Evolutionary conservation across 2,113 vertebrate genomes (phyloP).

Genomic region (Dicerorhinus sumatrensis): DNA sequence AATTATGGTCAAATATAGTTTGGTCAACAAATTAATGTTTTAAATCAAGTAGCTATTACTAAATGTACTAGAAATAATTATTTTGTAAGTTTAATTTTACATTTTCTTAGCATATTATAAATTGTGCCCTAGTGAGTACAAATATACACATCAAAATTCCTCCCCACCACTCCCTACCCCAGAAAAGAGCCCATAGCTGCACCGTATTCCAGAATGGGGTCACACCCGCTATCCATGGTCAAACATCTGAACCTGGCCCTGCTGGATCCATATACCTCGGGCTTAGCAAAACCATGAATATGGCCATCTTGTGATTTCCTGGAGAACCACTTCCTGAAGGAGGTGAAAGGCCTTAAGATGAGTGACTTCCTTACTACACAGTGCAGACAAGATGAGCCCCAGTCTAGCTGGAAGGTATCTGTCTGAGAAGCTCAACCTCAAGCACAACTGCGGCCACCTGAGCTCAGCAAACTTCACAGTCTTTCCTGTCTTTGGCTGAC

Average conservation of each 20-base stretch:
- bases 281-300: not conserved
- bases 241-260: not conserved
- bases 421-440: not conserved
- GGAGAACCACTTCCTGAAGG: not conserved
- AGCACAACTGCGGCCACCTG: not conserved
- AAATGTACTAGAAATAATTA: too few species aligned
- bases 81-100: too few species aligned
- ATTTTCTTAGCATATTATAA: too few species aligned
- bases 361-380: not conserved
- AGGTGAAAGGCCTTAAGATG: not conserved
- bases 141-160: too few species aligned
- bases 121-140: too few species aligned
- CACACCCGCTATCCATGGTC: accelerated
- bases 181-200: not conserved
- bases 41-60: too few species aligned
- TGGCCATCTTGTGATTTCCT: not conserved
- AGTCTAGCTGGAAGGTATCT: not conserved
- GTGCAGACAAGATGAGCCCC: not conserved
- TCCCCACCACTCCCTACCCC: too few species aligned
- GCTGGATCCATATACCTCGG: not conserved
- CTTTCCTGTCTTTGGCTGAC: not conserved
- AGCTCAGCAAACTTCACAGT: not conserved
- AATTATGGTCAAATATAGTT: too few species aligned
- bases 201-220: not conserved
- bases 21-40: too few species aligned